A percentile compares a stretch with the other conserved stretches of the same genome.
phyloP scores from a whole-genome alignment of 2,888 invertebrate species.

The Volucella bombylans region DNA sequence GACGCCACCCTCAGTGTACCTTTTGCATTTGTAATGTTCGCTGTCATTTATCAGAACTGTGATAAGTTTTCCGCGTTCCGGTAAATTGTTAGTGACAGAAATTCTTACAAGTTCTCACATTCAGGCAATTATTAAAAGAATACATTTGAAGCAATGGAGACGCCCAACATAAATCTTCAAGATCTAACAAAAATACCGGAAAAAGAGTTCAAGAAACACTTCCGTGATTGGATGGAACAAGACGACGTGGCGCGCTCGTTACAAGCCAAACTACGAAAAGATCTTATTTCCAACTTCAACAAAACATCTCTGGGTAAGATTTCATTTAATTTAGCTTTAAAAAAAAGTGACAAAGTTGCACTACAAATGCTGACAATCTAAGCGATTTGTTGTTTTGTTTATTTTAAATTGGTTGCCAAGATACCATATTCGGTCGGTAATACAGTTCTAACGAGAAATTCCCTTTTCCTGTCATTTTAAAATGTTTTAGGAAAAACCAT shows the following conservation, averaged over 20 bases:
- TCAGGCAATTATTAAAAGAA: background rate
- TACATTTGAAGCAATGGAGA: constrained; percentile 41
- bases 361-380: background rate
- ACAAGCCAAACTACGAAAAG: constrained; percentile 80
- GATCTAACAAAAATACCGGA: constrained; percentile 79
- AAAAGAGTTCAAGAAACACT: constrained; percentile 80
- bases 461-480: constrained; percentile 13
- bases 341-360: background rate
- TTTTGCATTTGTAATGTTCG: too few relatives aligned
- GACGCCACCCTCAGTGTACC: too few relatives aligned
- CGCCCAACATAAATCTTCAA: constrained; percentile 76
- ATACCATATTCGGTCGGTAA: constrained; percentile 15
- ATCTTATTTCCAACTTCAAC: constrained; percentile 80
- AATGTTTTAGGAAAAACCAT: constrained; percentile 77
- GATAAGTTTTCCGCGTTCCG: background rate
- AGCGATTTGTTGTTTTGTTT: constrained; percentile 50
- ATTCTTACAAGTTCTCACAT: too few relatives aligned
- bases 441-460: constrained; percentile 36
- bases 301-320: constrained; percentile 80
- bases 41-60: too few relatives aligned
- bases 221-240: constrained; percentile 80
- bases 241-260: constrained; percentile 79
- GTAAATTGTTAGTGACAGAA: too few relatives aligned
- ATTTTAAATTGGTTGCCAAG: constrained; percentile 45
- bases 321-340: background rate